These are phyloP conservation scores for Anaspis maculata DNA, from an alignment of 2,888 invertebrate genomes.

Conservation along the genomic window DNA sequence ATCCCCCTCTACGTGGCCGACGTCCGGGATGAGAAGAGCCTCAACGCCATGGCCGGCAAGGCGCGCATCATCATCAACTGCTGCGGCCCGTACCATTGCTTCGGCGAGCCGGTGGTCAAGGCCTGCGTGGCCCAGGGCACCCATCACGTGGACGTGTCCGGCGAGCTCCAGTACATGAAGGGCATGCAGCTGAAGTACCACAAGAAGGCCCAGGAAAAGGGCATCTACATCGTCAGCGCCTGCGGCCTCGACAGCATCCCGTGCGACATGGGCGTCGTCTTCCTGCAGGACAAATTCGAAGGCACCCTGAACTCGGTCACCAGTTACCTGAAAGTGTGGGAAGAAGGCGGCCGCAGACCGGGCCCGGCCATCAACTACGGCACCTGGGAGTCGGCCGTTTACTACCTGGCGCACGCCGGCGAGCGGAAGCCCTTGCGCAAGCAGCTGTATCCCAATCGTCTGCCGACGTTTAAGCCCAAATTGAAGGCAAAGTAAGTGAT, in stretches of 20 bases:
- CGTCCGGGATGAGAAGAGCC: slow-evolving; percentile 60
- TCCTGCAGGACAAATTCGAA: slow-evolving; percentile 65
- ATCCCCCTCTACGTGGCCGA: slow-evolving; percentile 54
- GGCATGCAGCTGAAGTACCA: slow-evolving; percentile 64
- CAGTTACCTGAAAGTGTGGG: slow-evolving; percentile 50
- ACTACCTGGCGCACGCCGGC: slow-evolving; percentile 58
- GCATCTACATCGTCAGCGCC: slow-evolving; percentile 80
- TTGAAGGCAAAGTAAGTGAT: slow-evolving; percentile 28
- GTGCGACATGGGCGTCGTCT: slow-evolving; percentile 77
- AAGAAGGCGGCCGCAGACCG: slow-evolving; percentile 30
- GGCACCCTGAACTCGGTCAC: slow-evolving; percentile 75
- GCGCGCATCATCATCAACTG: slow-evolving; percentile 81
- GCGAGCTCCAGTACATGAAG: slow-evolving; percentile 65
- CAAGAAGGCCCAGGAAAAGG: slow-evolving; percentile 60
- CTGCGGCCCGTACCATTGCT: slow-evolving; percentile 83
- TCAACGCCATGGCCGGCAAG: slow-evolving; percentile 72
- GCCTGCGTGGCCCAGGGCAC: slow-evolving; percentile 71
- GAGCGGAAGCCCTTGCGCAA: slow-evolving; percentile 59
- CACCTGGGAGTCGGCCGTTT: slow-evolving; percentile 83
- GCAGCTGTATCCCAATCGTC: slow-evolving; percentile 51
- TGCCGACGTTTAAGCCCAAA: slow-evolving; percentile 54
- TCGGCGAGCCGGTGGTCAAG: slow-evolving; percentile 82
- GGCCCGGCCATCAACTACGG: slow-evolving; percentile 64
- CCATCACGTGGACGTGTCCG: slow-evolving; percentile 88
- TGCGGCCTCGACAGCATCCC: slow-evolving; percentile 94